phyloP scores from a whole-genome alignment of 2,888 invertebrate species.

The Drosophila peninsularis region DNA sequence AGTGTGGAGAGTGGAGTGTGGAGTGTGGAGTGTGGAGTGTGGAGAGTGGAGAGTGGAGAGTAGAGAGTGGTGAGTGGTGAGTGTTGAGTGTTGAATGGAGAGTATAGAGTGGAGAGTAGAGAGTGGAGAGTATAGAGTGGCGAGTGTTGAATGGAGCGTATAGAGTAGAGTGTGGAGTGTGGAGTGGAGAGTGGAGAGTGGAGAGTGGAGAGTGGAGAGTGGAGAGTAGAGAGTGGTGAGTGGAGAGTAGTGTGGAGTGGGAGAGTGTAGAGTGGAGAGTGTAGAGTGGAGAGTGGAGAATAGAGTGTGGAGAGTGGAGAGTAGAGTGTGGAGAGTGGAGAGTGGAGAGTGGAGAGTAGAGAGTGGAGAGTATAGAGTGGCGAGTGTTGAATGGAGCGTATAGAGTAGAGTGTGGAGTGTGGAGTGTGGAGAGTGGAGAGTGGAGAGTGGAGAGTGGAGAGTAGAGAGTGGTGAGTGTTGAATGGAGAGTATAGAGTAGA shows the following conservation, averaged over 20 bases:
- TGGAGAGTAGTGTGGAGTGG: neutral
- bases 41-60: neutral
- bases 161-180: neutral
- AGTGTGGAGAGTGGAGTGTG: neutral
- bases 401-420: neutral
- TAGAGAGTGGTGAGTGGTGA: neutral
- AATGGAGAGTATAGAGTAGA: neutral
- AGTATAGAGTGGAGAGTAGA: neutral
- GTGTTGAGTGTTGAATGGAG: neutral
- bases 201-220: neutral
- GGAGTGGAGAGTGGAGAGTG: no score
- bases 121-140: neutral
- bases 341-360: no score
- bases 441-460: neutral
- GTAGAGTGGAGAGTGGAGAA: neutral
- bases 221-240: neutral
- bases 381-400: neutral
- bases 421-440: neutral
- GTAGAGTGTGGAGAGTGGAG: no score
- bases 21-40: neutral
- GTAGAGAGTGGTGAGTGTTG: neutral
- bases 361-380: neutral
- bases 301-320: no score
- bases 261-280: neutral
- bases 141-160: neutral